Conservation (phyloP, 2,888 invertebrate species). For the Antheraea assamensis region DNA sequence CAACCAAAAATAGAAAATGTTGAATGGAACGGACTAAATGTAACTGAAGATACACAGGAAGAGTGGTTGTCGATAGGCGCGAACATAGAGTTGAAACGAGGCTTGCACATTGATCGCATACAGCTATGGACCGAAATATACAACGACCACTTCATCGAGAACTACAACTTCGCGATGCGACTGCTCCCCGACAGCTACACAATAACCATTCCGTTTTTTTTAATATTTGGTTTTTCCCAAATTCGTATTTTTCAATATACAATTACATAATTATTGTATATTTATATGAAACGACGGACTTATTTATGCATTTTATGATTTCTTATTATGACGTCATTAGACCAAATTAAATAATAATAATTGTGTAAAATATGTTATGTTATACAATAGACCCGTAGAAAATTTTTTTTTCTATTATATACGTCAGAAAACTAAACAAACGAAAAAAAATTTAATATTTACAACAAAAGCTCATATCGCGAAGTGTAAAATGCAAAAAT, state of each 20-base stretch:
- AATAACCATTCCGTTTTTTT: slow-evolving; percentile 30
- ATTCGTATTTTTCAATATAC: slow-evolving; percentile 25
- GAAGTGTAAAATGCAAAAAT: not conserved
- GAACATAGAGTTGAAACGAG: slow-evolving; percentile 33
- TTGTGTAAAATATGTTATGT: too few species aligned
- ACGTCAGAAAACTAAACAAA: not conserved
- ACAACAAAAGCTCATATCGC: not conserved
- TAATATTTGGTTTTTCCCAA: slow-evolving; percentile 33
- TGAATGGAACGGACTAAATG: slow-evolving; percentile 47
- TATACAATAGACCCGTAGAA: too few species aligned
- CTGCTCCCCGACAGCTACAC: slow-evolving; percentile 30
- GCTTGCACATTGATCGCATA: slow-evolving; percentile 53
- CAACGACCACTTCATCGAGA: slow-evolving; percentile 57
- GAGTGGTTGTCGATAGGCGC: slow-evolving; percentile 53
- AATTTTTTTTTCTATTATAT: too few species aligned
- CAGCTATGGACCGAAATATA: slow-evolving; percentile 62
- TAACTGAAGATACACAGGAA: slow-evolving; percentile 42
- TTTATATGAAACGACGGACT: not conserved
- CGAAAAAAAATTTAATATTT: not conserved
- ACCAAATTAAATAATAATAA: slow-evolving; percentile 6
- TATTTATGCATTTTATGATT: not conserved
- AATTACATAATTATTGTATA: not conserved
- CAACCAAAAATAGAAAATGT: slow-evolving; percentile 44
- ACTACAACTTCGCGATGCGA: slow-evolving; percentile 30
- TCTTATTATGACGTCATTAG: not conserved